Conservation (phyloP, 2,888 invertebrate genomes). For the Dasypolia templi region DNA sequence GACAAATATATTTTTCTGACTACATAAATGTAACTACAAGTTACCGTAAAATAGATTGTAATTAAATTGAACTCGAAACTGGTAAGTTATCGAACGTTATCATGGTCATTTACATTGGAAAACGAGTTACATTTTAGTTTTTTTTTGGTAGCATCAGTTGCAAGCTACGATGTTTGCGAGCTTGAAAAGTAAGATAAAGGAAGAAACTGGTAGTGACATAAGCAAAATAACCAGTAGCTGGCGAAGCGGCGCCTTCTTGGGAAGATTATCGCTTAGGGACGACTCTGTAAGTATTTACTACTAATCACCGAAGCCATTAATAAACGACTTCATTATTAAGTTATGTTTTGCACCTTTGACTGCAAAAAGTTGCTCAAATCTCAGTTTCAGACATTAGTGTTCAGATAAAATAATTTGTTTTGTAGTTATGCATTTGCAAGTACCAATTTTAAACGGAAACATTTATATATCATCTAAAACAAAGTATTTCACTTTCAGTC, state of each 20-base stretch:
- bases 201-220: conserved; percentile 96
- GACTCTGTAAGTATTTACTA: conserved; percentile 80
- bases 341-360: neutral
- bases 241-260: conserved; percentile 88
- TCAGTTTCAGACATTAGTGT: neutral
- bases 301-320: conserved; percentile 25
- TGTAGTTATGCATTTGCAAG: neutral
- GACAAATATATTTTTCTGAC: conserved; percentile 38
- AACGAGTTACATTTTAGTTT: conserved; percentile 62
- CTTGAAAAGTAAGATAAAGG: conserved; percentile 96
- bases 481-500: conserved; percentile 76
- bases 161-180: conserved; percentile 94
- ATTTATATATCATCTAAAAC: neutral
- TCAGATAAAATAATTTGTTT: neutral
- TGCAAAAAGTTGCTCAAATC: neutral
- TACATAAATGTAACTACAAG: conserved; percentile 20
- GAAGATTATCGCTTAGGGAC: conserved; percentile 88
- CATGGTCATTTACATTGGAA: conserved; percentile 74
- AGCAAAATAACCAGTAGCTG: conserved; percentile 88
- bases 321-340: neutral
- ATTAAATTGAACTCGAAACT: conserved; percentile 58
- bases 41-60: conserved; percentile 29
- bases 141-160: conserved; percentile 61
- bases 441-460: neutral
- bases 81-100: conserved; percentile 74